These are phyloP conservation scores for Aleiodes leptofemur DNA, from an alignment of 2,888 invertebrate species.

Conservation along the genomic window DNA sequence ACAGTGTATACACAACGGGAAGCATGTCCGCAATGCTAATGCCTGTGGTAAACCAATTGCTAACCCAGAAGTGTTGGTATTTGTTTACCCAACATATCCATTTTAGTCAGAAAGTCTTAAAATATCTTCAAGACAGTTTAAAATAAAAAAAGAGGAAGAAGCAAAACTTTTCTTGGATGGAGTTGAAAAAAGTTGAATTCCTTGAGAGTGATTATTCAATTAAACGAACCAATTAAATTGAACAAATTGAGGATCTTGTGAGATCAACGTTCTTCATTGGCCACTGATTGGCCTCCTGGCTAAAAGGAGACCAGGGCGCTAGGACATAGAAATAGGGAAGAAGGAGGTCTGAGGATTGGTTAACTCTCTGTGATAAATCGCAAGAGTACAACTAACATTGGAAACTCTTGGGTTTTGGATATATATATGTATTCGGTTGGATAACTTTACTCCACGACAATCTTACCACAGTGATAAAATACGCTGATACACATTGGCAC, in stretches of 20 bases:
- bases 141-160: slow-evolving; percentile 5
- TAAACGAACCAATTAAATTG: slow-evolving; percentile 58
- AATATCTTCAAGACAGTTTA: too few species aligned
- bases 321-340: background rate
- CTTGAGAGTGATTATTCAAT: background rate
- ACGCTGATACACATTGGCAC: background rate
- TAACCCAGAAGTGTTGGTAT: slow-evolving; percentile 22
- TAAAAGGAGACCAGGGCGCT: background rate
- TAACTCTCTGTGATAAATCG: slow-evolving; percentile 45
- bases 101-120: slow-evolving; percentile 1
- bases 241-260: slow-evolving; percentile 53
- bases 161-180: too few species aligned
- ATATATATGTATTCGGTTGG: slow-evolving; percentile 18
- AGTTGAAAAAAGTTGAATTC: background rate
- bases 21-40: slow-evolving; percentile 47
- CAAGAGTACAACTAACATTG: slow-evolving; percentile 27
- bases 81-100: background rate
- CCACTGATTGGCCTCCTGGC: slow-evolving; percentile 56
- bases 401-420: slow-evolving; percentile 30
- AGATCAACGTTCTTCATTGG: slow-evolving; percentile 59
- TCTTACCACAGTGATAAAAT: slow-evolving; percentile 32
- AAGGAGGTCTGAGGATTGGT: background rate
- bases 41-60: slow-evolving; percentile 29
- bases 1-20: slow-evolving; percentile 31
- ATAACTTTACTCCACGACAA: slow-evolving; percentile 39